phyloP scores from a whole-genome alignment of 2,888 invertebrate genomes.

The Alitta virens region DNA sequence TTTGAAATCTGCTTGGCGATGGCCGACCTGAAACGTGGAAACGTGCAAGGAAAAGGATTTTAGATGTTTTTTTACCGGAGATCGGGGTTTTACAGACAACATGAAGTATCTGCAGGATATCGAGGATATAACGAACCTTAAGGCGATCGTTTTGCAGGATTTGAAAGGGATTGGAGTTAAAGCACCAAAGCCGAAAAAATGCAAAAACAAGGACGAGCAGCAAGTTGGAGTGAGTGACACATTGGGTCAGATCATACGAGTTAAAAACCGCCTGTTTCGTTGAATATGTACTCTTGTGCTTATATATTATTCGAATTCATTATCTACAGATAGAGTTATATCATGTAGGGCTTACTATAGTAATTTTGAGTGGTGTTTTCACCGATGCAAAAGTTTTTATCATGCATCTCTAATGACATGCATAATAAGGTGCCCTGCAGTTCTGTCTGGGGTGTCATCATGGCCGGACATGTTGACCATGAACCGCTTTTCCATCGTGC shows the following conservation, averaged over 20 bases:
- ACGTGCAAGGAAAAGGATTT: not conserved
- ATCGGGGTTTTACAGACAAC: not conserved
- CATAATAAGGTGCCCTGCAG: too few species aligned
- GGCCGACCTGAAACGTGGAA: too few species aligned
- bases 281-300: not conserved
- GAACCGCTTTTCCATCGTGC: too few species aligned
- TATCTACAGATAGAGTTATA: not conserved
- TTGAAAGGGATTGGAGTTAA: conserved; percentile 48
- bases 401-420: too few species aligned
- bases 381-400: not conserved
- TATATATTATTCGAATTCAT: not conserved
- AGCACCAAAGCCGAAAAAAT: conserved; percentile 46
- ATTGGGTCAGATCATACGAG: not conserved
- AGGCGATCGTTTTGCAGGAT: conserved; percentile 42
- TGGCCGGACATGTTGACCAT: too few species aligned
- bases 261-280: not conserved
- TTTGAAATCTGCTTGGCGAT: too few species aligned
- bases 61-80: not conserved
- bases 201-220: conserved; percentile 29
- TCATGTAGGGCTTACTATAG: not conserved
- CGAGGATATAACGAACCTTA: conserved; percentile 39
- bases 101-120: conserved; percentile 42
- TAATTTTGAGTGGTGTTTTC: not conserved
- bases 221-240: conserved; percentile 1
- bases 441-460: too few species aligned